phyloP scores from a whole-genome alignment of 2,888 invertebrate species.

The Tryphoninae sp. region DNA sequence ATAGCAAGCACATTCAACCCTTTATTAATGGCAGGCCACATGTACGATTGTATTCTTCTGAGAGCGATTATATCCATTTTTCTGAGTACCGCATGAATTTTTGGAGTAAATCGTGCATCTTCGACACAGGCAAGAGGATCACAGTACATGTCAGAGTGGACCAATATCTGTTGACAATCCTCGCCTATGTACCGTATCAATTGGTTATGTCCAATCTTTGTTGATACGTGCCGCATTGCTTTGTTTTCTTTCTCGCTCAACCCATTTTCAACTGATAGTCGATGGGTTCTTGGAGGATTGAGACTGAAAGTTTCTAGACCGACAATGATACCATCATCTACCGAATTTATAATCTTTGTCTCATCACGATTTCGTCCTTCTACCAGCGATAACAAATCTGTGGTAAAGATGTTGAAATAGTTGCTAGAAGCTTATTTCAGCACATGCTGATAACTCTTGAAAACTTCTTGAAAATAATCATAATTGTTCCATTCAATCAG shows the following conservation, averaged over 20 bases:
- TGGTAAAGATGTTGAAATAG: conserved; percentile 10
- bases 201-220: conserved; percentile 36
- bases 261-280: neutral
- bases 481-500: neutral
- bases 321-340: conserved; percentile 31
- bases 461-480: too few relatives aligned
- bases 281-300: conserved; percentile 19
- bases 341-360: conserved; percentile 35
- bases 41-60: conserved; percentile 85
- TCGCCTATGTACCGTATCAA: conserved; percentile 59
- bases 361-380: conserved; percentile 18
- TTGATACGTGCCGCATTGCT: neutral
- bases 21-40: conserved; percentile 87
- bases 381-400: conserved; percentile 50
- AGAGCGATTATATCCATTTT: conserved; percentile 80
- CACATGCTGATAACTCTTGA: neutral
- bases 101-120: conserved; percentile 71
- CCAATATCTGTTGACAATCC: conserved; percentile 69
- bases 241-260: neutral
- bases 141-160: conserved; percentile 68
- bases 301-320: conserved; percentile 1
- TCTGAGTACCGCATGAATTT: conserved; percentile 70
- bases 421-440: neutral
- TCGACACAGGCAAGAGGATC: conserved; percentile 68
- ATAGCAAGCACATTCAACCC: conserved; percentile 86